Conservation (phyloP, 2,113 vertebrate species). For the Melanerpes formicivorus region DNA sequence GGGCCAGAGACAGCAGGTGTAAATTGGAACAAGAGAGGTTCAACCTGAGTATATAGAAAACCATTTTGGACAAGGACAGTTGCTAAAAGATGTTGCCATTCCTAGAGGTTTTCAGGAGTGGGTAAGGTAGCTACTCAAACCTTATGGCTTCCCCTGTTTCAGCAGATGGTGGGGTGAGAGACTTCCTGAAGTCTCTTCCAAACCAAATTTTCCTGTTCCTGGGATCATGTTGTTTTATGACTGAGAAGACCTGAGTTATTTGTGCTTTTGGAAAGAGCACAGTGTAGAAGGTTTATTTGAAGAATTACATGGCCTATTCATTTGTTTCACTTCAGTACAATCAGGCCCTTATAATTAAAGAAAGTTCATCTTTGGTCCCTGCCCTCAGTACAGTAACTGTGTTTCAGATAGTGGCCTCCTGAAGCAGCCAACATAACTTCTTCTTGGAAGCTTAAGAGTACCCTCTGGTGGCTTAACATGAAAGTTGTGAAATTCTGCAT, state of each 20-base stretch:
- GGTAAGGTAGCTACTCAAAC: neutral
- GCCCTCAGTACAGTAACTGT: neutral
- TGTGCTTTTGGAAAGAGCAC: neutral
- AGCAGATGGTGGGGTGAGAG: neutral
- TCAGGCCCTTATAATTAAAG: neutral
- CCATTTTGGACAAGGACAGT: neutral
- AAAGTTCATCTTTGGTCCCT: neutral
- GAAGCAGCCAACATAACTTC: neutral
- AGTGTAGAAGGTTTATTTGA: neutral
- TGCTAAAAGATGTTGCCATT: neutral
- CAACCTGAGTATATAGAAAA: neutral
- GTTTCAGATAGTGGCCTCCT: neutral
- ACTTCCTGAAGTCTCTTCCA: neutral
- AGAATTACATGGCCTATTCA: neutral
- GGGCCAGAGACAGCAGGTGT: neutral
- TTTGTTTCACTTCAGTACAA: neutral
- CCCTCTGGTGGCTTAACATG: slow-evolving; percentile 46
- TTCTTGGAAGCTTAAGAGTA: neutral
- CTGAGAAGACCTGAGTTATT: neutral
- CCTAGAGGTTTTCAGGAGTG: neutral
- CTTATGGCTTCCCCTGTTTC: neutral
- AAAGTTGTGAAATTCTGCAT: neutral
- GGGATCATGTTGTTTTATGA: neutral
- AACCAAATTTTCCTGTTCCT: neutral
- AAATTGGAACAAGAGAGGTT: neutral